Evolutionary conservation across 2,113 vertebrate genomes (phyloP).

Genomic region (Gnathonemus echidnorhynchus): DNA sequence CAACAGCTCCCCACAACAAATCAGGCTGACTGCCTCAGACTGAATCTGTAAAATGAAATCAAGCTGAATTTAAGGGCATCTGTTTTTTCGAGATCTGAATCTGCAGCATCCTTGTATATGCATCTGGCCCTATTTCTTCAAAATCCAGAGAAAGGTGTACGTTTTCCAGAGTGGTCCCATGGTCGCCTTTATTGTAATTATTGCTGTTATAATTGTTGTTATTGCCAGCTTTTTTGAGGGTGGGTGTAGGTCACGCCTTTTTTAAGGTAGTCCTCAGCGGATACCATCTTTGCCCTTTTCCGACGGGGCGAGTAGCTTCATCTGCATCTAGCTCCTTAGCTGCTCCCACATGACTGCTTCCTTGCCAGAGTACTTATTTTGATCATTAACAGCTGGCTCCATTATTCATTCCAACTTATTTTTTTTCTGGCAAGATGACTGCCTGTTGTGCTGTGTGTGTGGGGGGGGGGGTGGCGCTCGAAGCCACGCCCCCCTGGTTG

Average conservation of each 20-base stretch:
- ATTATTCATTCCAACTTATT: neutral
- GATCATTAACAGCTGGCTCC: neutral
- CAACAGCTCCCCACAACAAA: neutral
- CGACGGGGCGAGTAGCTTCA: neutral
- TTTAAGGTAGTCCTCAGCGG: neutral
- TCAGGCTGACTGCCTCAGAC: neutral
- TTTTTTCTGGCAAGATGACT: neutral
- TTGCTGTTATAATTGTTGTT: neutral
- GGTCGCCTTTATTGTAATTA: neutral
- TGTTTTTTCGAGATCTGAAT: neutral
- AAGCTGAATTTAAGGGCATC: neutral
- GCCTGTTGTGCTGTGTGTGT: neutral
- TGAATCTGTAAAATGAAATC: neutral
- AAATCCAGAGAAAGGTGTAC: neutral
- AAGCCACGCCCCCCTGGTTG: neutral
- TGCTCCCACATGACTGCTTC: neutral
- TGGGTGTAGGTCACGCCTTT: neutral
- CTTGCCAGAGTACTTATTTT: neutral
- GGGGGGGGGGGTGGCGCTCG: neutral
- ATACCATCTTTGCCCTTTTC: neutral
- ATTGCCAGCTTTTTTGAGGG: neutral
- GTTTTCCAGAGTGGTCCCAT: neutral
- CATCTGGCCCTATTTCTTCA: neutral
- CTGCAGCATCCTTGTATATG: neutral
- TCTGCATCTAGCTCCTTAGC: neutral